Base-by-base conservation (phyloP, 1,140 invertebrate genomes). In the Muscidifurax raptorellus region DNA sequence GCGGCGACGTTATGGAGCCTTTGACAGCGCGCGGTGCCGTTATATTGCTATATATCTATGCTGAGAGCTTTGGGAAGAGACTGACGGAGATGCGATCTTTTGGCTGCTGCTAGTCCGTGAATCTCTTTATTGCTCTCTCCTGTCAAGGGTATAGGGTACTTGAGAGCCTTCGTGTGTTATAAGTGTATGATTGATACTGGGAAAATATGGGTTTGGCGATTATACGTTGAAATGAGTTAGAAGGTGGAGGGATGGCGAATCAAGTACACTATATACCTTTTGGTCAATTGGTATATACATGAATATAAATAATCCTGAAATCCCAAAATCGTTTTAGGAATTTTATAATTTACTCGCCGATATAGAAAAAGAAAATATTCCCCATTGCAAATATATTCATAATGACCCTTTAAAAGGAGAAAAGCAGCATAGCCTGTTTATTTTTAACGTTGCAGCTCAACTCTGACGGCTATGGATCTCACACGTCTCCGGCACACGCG, bases 401-500 rank as follows among this genome's bases (percentile, higher is more conserved):
- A 59, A n/a, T 28, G 66, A n/a, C 27, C 66, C 2, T 18, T 30
- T 28, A 77, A 59, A 59, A 59, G 10, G 30, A 66, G 6, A 77
- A 76, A 13, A 67, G 71, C 72, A 82, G 74, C 36, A 18, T 4
- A 2, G 10, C 44, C n/a, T 79, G 52, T 74, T 80, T 18, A 84
- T 74, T 69, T n/a, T 13, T 75, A 27, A 36, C 36, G 15, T 84
- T 84, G 27, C 92, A 96, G 96, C 93, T 96, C 87, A 96, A 96
- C 92, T 94, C 95, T 40, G 96, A 96, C 89, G 96, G 96, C 86
- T 97, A 96, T 90, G 96, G 96, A 47, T 96, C 96, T 28, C 96
- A 97, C 91, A 97, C 96, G 85, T 97, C 96, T 89, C 96, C 97
- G 87, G 95, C 96, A 81, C 96, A 97, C 89, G 94, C 95, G 74